Conservation (phyloP, 2,113 vertebrate genomes). For the Pleuronectes platessa region DNA sequence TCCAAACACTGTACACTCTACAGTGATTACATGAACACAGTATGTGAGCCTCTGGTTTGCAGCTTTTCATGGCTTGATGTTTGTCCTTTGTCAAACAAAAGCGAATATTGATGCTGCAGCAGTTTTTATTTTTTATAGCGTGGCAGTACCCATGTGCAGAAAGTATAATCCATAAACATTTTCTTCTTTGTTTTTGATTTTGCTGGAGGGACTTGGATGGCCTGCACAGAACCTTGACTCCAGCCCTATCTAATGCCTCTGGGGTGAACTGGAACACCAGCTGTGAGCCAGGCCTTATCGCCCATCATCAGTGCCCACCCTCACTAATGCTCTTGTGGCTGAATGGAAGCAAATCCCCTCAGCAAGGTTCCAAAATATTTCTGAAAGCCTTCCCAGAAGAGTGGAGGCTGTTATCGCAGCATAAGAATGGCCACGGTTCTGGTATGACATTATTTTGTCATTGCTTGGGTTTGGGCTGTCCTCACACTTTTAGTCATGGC, state of each 20-base stretch:
- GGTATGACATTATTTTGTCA: neutral
- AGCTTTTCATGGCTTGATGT: neutral
- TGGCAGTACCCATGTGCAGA: neutral
- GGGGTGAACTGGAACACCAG: conserved; percentile 14
- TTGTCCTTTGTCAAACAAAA: neutral
- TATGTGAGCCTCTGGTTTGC: neutral
- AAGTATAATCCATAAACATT: neutral
- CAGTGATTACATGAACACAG: neutral
- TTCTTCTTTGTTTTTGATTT: neutral
- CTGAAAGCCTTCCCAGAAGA: conserved; percentile 26
- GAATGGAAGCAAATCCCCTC: conserved; percentile 33
- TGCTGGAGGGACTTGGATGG: conserved; percentile 5
- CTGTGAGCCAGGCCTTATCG: conserved; percentile 21
- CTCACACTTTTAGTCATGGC: neutral
- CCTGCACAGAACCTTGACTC: neutral
- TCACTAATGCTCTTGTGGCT: conserved; percentile 23
- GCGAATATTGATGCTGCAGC: neutral
- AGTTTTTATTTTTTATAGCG: neutral
- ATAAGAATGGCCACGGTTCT: conserved; percentile 12
- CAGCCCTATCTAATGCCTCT: conserved; percentile 4
- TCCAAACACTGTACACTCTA: neutral
- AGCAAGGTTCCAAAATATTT: conserved; percentile 27
- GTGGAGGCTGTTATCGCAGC: neutral
- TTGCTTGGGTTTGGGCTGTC: neutral
- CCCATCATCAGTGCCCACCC: conserved; percentile 9